These are phyloP conservation scores for Caenorhabditis imperialis DNA, from an alignment of 2,888 invertebrate genomes.

Conservation along the genomic window DNA sequence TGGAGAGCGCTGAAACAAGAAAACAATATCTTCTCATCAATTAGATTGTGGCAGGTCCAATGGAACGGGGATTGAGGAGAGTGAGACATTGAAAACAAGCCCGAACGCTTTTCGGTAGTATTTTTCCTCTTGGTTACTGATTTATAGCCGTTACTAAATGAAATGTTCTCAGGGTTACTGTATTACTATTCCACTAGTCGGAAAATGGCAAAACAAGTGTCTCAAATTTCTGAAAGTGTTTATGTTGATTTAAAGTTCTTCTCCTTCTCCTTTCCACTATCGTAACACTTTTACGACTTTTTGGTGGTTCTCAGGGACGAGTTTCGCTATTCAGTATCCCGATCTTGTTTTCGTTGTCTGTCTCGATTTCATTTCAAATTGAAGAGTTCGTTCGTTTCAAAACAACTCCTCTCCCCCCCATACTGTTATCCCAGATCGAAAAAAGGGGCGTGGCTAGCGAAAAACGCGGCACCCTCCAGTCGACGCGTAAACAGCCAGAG, in stretches of 20 bases:
- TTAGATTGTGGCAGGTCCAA: too few relatives aligned
- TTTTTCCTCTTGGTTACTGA: too few relatives aligned
- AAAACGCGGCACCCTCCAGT: constrained; percentile 21
- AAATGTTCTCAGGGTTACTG: too few relatives aligned
- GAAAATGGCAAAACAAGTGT: constrained; percentile 1
- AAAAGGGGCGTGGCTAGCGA: constrained; percentile 29
- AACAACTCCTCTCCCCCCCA: constrained; percentile 14
- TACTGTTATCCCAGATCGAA: constrained; percentile 32
- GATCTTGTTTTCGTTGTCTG: neutral
- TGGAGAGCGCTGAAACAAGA: constrained; percentile 21
- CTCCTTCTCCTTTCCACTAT: neutral
- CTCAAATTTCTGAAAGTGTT: constrained; percentile 11
- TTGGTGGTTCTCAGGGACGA: constrained; percentile 14
- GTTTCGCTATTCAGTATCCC: neutral
- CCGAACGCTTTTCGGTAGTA: too few relatives aligned
- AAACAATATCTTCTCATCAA: constrained; percentile 17
- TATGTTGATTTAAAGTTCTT: constrained; percentile 30
- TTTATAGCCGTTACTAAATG: too few relatives aligned
- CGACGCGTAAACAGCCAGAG: constrained; percentile 36
- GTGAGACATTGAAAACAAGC: too few relatives aligned
- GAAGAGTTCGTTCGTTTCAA: constrained; percentile 16
- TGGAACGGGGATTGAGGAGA: too few relatives aligned
- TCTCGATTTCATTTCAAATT: constrained; percentile 11
- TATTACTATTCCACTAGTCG: neutral
- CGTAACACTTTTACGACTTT: constrained; percentile 34